Evolutionary conservation across 1,140 invertebrate genomes (phyloP).

Genomic region (Papilio polytes): DNA sequence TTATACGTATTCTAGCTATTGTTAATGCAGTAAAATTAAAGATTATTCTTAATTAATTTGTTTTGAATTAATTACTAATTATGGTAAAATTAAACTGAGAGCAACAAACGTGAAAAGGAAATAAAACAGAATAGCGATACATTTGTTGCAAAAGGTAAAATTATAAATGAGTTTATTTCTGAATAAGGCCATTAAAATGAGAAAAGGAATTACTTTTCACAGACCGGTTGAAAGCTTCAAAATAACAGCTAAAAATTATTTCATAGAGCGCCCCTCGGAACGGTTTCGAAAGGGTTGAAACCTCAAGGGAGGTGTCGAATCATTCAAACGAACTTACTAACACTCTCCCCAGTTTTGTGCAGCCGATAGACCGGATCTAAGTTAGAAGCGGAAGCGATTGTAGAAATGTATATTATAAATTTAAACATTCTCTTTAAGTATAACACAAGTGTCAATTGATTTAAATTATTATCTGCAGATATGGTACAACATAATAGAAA

Average conservation of each 20-base stretch:
- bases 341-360: slow-evolving; percentile 73
- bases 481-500: too few relatives aligned
- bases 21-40: too few relatives aligned
- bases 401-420: not conserved
- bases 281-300: slow-evolving; percentile 69
- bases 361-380: slow-evolving; percentile 56
- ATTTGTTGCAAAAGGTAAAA: slow-evolving; percentile 1
- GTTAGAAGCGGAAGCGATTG: slow-evolving; percentile 42
- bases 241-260: slow-evolving; percentile 54
- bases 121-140: slow-evolving; percentile 22
- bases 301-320: slow-evolving; percentile 78
- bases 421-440: not conserved
- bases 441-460: too few relatives aligned
- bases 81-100: not conserved
- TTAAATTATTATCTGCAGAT: too few relatives aligned
- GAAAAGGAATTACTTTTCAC: slow-evolving; percentile 39
- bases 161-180: slow-evolving; percentile 37
- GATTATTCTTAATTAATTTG: not conserved
- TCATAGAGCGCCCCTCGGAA: slow-evolving; percentile 54
- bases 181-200: slow-evolving; percentile 38
- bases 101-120: not conserved
- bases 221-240: slow-evolving; percentile 35
- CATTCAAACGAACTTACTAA: slow-evolving; percentile 79
- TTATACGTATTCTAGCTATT: too few relatives aligned
- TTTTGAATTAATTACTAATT: not conserved